These are phyloP conservation scores for Dendropsophus ebraccatus DNA, from an alignment of 2,113 vertebrate species.

Conservation along the genomic window DNA sequence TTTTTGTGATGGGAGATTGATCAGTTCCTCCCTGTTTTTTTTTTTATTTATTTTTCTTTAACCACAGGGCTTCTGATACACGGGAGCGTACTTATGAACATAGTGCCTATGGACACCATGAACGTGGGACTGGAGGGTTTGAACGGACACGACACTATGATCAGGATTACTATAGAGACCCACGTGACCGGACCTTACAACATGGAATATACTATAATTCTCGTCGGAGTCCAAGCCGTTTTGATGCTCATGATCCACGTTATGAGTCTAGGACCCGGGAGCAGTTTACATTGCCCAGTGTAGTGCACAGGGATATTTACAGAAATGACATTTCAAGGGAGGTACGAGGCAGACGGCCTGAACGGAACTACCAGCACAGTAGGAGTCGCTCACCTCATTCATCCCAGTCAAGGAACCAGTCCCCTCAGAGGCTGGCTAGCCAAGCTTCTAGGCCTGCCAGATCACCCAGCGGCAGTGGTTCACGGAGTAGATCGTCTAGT, in stretches of 20 bases:
- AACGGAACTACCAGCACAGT: constrained; percentile 92
- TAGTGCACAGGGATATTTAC: constrained; percentile 97
- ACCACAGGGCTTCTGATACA: constrained; percentile 92
- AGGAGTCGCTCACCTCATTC: constrained; percentile 94
- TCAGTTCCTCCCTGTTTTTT: constrained; percentile 75
- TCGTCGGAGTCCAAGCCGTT: constrained; percentile 93
- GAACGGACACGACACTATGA: constrained; percentile 97
- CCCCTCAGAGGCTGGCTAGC: constrained; percentile 89
- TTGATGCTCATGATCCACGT: constrained; percentile 92
- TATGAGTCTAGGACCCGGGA: constrained; percentile 90
- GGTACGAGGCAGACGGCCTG: constrained; percentile 86
- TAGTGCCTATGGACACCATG: constrained; percentile 98
- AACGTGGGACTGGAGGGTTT: constrained; percentile 91
- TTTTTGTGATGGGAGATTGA: constrained; percentile 53
- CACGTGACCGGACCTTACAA: constrained; percentile 91
- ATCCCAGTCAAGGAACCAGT: constrained; percentile 91
- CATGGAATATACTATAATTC: constrained; percentile 91
- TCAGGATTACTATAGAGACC: constrained; percentile 96
- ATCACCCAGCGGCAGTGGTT: constrained; percentile 91
- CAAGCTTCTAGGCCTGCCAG: constrained; percentile 84
- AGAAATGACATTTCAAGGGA: constrained; percentile 87
- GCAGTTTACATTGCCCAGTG: constrained; percentile 92
- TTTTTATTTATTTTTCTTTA: background rate
- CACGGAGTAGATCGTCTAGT: constrained; percentile 92
- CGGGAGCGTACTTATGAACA: constrained; percentile 98